phyloP scores from a whole-genome alignment of 2,797 vertebrate species.

The Sebastes diaconus region DNA sequence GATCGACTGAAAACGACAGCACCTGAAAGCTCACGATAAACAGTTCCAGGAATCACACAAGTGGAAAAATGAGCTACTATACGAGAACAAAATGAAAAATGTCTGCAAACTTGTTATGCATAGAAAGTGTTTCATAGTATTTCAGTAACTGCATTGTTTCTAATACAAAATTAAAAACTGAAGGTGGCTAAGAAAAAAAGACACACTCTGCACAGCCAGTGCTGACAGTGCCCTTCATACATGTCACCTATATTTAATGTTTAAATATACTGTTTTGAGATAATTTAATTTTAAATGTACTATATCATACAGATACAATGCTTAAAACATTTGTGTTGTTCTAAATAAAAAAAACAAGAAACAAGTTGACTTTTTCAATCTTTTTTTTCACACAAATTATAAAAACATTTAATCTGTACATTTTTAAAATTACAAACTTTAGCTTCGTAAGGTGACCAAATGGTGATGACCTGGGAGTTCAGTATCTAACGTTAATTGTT shows the following conservation, averaged over 20 bases:
- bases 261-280: constrained; percentile 82
- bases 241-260: constrained; percentile 81
- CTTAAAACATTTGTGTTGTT: constrained; percentile 83
- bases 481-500: background rate
- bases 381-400: constrained; percentile 19
- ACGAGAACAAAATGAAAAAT: constrained; percentile 34
- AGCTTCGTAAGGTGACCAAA: background rate
- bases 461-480: background rate
- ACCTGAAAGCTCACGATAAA: constrained; percentile 22
- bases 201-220: constrained; percentile 50
- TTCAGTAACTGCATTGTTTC: constrained; percentile 72
- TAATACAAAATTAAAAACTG: constrained; percentile 65
- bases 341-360: constrained; percentile 75
- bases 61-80: constrained; percentile 25
- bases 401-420: background rate
- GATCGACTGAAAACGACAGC: constrained; percentile 22
- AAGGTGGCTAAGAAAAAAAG: constrained; percentile 52
- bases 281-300: constrained; percentile 86
- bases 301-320: constrained; percentile 81
- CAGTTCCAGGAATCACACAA: constrained; percentile 1
- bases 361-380: constrained; percentile 46
- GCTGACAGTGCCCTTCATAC: constrained; percentile 65
- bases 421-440: background rate
- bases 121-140: constrained; percentile 72
- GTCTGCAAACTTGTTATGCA: constrained; percentile 67